phyloP scores from a whole-genome alignment of 2,888 invertebrate genomes.

The Dimorphilus gyrociliatus region DNA sequence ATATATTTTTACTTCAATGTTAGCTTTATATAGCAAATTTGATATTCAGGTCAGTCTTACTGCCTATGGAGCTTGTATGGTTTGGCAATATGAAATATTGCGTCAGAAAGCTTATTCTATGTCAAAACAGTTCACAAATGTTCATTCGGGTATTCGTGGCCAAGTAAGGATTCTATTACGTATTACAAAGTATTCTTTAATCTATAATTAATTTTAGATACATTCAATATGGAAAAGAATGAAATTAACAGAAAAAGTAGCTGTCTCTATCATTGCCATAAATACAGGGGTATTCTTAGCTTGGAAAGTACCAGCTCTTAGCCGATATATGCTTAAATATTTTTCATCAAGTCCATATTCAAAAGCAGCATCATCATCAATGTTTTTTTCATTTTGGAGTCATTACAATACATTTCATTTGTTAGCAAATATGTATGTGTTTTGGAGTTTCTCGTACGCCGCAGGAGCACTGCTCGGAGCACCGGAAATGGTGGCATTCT shows the following conservation, averaged over 20 bases:
- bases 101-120: too few species aligned
- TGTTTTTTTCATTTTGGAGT: conserved; percentile 85
- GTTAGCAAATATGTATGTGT: conserved; percentile 84
- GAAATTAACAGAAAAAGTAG: conserved; percentile 15
- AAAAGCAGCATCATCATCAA: conserved; percentile 64
- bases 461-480: conserved; percentile 60
- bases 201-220: conserved; percentile 8
- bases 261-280: conserved; percentile 52
- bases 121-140: too few species aligned
- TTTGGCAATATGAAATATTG: too few species aligned
- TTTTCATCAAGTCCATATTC: conserved; percentile 67
- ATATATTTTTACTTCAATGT: too few species aligned
- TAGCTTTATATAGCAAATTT: too few species aligned
- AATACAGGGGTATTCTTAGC: conserved; percentile 63
- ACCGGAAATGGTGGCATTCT: conserved; percentile 80
- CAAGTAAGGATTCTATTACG: too few species aligned
- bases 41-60: too few species aligned
- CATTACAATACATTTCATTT: conserved; percentile 73
- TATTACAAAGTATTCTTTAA: too few species aligned
- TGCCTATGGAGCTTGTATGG: too few species aligned
- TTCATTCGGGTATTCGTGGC: too few species aligned
- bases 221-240: conserved; percentile 13
- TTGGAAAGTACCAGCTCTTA: conserved; percentile 59
- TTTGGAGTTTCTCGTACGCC: conserved; percentile 48
- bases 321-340: conserved; percentile 59